These are phyloP conservation scores for Nemopilema nomurai DNA, from an alignment of 30 jellyfish, hydroid and myxozoan genomes.

Conservation along the genomic window DNA sequence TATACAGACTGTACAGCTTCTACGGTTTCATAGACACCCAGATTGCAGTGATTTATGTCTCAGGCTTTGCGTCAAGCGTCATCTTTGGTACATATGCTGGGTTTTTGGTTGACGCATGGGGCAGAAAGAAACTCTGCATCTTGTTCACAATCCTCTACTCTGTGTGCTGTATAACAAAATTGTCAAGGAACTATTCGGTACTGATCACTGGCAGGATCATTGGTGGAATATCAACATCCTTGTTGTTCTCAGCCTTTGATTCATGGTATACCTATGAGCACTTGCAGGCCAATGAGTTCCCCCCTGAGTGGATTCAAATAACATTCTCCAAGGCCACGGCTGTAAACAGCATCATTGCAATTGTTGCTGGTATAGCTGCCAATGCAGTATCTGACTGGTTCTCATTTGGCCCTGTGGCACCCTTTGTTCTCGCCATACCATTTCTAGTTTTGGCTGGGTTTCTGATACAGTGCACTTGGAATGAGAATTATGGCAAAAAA, in stretches of 20 bases:
- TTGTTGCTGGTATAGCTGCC: conserved; percentile 87
- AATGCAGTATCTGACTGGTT: conserved; percentile 79
- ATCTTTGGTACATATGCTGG: conserved; percentile 94
- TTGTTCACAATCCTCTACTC: conserved; percentile 85
- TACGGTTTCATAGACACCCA: conserved; percentile 95
- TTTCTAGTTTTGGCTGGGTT: conserved; percentile 82
- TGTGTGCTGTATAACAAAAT: conserved; percentile 80
- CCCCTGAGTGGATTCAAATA: conserved; percentile 89
- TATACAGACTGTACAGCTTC: conserved; percentile 78
- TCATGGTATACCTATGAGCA: conserved; percentile 95
- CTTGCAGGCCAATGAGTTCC: conserved; percentile 78
- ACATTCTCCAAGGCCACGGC: conserved; percentile 89
- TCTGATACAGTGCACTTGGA: conserved; percentile 82
- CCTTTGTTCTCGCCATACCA: conserved; percentile 90
- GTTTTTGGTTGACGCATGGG: conserved; percentile 81
- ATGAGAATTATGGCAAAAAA: conserved; percentile 82
- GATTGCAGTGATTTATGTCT: conserved; percentile 90
- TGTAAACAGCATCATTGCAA: conserved; percentile 84
- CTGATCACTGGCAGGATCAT: conserved; percentile 84
- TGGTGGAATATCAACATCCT: conserved; percentile 91
- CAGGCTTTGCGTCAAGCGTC: conserved; percentile 96
- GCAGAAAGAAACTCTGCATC: conserved; percentile 87
- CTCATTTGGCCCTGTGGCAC: conserved; percentile 93
- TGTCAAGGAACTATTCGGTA: conserved; percentile 65
- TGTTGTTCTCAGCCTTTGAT: conserved; percentile 93